Base-by-base conservation (phyloP, 2,797 vertebrate species). In the Decapterus maruadsi region DNA sequence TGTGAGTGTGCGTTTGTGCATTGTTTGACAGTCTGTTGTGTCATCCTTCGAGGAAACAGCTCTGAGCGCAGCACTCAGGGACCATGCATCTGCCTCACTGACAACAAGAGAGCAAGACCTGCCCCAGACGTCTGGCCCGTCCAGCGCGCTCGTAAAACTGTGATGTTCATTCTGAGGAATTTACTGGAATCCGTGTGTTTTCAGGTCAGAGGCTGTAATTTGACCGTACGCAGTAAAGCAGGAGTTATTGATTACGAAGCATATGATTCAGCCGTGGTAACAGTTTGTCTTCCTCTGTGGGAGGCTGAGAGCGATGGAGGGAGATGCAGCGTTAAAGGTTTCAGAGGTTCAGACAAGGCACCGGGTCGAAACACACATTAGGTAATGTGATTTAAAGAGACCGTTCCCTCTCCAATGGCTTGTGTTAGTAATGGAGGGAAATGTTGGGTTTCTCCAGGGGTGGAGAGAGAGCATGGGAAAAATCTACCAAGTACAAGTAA, bases 1-100 rank as follows among this genome's bases (percentile, higher is more conserved):
- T 68, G 68, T 77, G 54, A 51, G 72, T 62, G 77, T 80, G 75
- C 20, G 58, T 75, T 48, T 73, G 53, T 13, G 58, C 73, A 80
- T 62, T 50, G 13, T 70, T 72, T 26, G 82, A 14, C 29, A 77
- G 69, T 86, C 40, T 84, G 78, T 85, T 86, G 86, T 81, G 86
- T 88, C 88, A 86, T 88, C 77, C 57, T 85, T 65, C 62, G 17
- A 42, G 36, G 71, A 86, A 85, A 86, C 85, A 91, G 74, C 72
- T 75, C 65, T 90, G 88, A 90, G 81, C 77, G 89, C 87, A 84
- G 77, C 77, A 64, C 77, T 81, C 70, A 91, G 95, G 95, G 93
- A 81, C 78, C 13, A 53, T 73, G 76, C 77, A 75, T 91, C 78
- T 87, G 78, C 71, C 72, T 11, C 36, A 8, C 45, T 86, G 91